phyloP scores from a whole-genome alignment of 1,140 invertebrate species.

The Belonocnema kinseyi region DNA sequence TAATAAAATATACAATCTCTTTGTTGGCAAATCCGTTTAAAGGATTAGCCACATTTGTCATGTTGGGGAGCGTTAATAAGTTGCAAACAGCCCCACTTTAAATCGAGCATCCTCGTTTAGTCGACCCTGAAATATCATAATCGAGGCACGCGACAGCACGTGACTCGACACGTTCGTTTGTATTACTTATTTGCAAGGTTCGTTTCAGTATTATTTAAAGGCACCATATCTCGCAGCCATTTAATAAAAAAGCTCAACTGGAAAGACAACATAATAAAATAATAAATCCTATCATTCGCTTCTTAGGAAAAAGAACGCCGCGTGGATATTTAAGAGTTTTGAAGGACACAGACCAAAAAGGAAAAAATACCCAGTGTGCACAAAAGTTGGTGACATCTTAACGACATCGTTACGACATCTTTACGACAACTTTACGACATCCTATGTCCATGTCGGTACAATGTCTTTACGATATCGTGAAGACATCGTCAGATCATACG shows the following conservation, averaged over 20 bases:
- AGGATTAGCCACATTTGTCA: background rate
- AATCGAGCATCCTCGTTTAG: constrained; percentile 5
- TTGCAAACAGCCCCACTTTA: background rate
- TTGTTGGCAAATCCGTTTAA: background rate
- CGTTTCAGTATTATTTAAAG: background rate
- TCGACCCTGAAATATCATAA: constrained; percentile 7
- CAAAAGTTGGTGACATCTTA: too few species aligned
- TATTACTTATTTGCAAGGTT: constrained; percentile 16
- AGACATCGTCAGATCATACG: too few species aligned
- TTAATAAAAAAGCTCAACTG: background rate
- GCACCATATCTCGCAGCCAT: background rate
- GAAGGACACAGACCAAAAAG: background rate
- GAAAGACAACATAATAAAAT: constrained; percentile 48
- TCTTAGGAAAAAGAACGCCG: constrained; percentile 36
- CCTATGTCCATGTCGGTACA: too few species aligned
- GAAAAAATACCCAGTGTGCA: too few species aligned
- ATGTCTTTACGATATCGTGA: too few species aligned
- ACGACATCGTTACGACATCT: too few species aligned
- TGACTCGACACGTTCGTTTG: constrained; percentile 9
- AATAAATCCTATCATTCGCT: constrained; percentile 44
- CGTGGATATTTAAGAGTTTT: constrained; percentile 47
- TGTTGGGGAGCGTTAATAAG: background rate
- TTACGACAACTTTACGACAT: too few species aligned
- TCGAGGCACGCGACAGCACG: constrained; percentile 26
- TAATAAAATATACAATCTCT: background rate